These are phyloP conservation scores for Diorhabda elongata DNA, from an alignment of 1,140 invertebrate genomes.

Conservation along the genomic window DNA sequence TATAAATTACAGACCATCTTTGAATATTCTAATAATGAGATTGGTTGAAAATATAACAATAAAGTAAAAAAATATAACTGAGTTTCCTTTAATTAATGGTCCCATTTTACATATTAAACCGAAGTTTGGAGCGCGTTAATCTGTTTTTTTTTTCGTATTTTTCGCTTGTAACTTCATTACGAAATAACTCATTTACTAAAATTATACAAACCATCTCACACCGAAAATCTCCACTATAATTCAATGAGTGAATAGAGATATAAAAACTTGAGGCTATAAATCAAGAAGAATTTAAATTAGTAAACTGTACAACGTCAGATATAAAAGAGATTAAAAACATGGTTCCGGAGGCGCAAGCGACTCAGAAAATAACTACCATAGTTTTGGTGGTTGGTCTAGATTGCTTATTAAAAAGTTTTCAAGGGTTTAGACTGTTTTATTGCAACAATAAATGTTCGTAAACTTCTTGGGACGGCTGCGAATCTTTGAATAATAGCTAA, in stretches of 20 bases:
- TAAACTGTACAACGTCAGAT: constrained; percentile 19
- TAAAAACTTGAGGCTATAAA: constrained; percentile 14
- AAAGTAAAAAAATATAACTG: background rate
- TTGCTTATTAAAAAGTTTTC: constrained; percentile 22
- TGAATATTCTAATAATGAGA: no score
- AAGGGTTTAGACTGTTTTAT: constrained; percentile 19
- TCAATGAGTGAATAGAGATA: constrained; percentile 5
- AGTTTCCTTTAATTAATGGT: background rate
- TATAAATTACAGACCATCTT: no score
- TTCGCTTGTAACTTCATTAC: background rate
- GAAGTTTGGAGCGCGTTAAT: background rate
- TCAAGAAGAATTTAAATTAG: constrained; percentile 17
- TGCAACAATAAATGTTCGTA: constrained; percentile 18
- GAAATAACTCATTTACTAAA: background rate
- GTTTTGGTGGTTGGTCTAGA: constrained; percentile 18
- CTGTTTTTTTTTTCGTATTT: background rate
- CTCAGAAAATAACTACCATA: constrained; percentile 19
- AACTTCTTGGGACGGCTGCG: background rate
- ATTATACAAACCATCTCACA: background rate
- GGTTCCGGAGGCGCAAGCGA: constrained; percentile 16
- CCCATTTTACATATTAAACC: background rate
- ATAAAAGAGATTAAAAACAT: constrained; percentile 21
- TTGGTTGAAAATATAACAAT: background rate
- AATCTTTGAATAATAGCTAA: no score
- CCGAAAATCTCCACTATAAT: constrained; percentile 5